Evolutionary conservation across 1,140 invertebrate species (phyloP), one percentile per base, ranked within the genome.

Genomic region (Macrobrachium rosenbergii): DNA sequence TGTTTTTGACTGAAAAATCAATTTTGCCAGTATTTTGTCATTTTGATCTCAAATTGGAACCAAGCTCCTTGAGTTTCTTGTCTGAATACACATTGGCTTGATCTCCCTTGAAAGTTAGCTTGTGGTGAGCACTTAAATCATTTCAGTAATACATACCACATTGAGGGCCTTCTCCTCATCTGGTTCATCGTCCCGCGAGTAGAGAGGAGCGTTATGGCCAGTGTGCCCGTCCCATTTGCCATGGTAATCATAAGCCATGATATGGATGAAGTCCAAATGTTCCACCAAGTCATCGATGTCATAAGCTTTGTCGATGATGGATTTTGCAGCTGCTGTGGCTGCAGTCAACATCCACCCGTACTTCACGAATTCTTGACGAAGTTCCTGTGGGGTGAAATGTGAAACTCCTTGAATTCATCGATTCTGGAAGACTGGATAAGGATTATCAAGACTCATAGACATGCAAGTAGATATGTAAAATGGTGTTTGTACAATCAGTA

Each of bases 231-330:
- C 95, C 96, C 96, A 98, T 6, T 94, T 93, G 7, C 96, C 96
- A 90, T 97, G 96, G 92, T 97, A 97, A 92, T 98, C 97, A 91
- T 98, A 98, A 83, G 95, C 95, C 96, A 98, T 97, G 88, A 98
- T 93, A 90, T 97, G 96, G 37, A 98, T 94, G 67, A 95, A 95
- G 92, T 98, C 96, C 19, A 98, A 91, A 19, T 90, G 89, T 64
- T 90, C 73, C 17, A 88, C 89, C 75, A 91, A 76, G 73, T 88
- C 67, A 19, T 90, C 87, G 19, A 91, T 89, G 64, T 91, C 90
- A 67, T 91, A 91, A 19, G 91, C 91, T 23, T 83, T 89, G 75
- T 91, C 91, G 28, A 91, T 91, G 14, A 90, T 91, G 14, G 84
- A 90, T 76, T 90, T 91, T 5, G 93, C 93, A 11, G 94, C 93